Percentiles rank a stretch among this genome's conserved stretches.
These are phyloP conservation scores for Buceros bicornis DNA, from an alignment of 2,797 vertebrate genomes.

Conservation along the genomic window DNA sequence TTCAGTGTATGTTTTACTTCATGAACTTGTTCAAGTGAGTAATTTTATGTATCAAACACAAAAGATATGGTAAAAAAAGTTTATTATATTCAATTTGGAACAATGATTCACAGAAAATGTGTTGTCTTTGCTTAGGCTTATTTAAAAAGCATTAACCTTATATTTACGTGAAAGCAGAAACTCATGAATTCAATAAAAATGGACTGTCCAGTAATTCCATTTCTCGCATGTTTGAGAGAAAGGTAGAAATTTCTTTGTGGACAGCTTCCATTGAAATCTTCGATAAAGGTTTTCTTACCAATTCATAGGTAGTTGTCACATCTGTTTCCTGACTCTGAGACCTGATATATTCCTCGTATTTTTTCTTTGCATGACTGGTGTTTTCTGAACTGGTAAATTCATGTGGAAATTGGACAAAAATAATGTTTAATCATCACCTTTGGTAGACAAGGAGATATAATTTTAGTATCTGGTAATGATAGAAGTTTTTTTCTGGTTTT, in stretches of 20 bases:
- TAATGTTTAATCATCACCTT: neutral
- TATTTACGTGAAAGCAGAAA: neutral
- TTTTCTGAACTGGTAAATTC: neutral
- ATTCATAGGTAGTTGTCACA: neutral
- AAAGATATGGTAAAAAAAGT: neutral
- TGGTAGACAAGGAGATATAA: neutral
- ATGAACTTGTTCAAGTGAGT: neutral
- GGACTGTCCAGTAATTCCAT: neutral
- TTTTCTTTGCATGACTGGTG: neutral
- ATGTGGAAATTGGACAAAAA: neutral
- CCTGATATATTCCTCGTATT: neutral
- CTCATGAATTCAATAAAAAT: neutral
- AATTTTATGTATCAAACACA: neutral
- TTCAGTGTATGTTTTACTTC: neutral
- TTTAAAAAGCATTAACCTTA: neutral
- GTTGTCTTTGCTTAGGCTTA: neutral
- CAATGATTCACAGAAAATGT: neutral
- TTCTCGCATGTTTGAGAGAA: neutral
- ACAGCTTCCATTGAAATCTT: neutral
- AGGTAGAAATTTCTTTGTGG: neutral
- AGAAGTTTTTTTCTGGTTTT: neutral
- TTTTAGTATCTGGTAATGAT: neutral
- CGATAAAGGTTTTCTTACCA: neutral
- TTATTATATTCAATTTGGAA: neutral
- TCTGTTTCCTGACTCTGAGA: neutral